Evolutionary conservation across 2,888 invertebrate species (phyloP).

Genomic region (Andrena minutula): DNA sequence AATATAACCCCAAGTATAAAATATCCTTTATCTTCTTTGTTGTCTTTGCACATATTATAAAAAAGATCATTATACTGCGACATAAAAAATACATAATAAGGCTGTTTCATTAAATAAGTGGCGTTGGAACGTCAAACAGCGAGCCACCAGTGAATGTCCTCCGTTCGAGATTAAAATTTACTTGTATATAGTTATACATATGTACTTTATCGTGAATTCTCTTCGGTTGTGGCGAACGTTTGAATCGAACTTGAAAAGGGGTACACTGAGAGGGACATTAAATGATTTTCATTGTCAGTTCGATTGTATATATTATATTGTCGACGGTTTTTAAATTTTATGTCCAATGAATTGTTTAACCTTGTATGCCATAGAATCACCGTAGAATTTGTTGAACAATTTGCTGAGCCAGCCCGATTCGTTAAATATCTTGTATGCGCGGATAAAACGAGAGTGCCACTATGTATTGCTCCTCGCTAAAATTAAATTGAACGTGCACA

Average conservation of each 20-base stretch:
- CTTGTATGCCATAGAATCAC: neutral
- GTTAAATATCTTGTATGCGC: neutral
- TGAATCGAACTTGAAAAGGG: neutral
- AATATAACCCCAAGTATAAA: too few species aligned
- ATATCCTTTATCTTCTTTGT: too few species aligned
- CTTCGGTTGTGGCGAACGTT: neutral
- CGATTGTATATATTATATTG: slow-evolving; percentile 2
- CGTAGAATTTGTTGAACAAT: neutral
- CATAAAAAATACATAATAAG: too few species aligned
- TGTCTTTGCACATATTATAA: too few species aligned
- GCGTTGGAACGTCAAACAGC: too few species aligned
- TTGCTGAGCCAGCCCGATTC: neutral
- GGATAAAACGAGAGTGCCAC: neutral
- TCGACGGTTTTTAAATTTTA: neutral
- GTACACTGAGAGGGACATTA: neutral
- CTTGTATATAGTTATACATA: too few species aligned
- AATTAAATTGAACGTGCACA: neutral
- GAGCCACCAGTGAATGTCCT: too few species aligned
- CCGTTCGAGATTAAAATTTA: too few species aligned
- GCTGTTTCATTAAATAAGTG: too few species aligned
- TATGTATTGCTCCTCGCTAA: neutral
- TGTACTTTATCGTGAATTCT: too few species aligned
- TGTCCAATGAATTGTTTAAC: neutral
- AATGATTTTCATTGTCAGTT: neutral
- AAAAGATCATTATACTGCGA: too few species aligned